Evolutionary conservation across 2,888 invertebrate genomes (phyloP), one percentile per base, ranked within the genome.

Genomic region (Brenthis daphne): DNA sequence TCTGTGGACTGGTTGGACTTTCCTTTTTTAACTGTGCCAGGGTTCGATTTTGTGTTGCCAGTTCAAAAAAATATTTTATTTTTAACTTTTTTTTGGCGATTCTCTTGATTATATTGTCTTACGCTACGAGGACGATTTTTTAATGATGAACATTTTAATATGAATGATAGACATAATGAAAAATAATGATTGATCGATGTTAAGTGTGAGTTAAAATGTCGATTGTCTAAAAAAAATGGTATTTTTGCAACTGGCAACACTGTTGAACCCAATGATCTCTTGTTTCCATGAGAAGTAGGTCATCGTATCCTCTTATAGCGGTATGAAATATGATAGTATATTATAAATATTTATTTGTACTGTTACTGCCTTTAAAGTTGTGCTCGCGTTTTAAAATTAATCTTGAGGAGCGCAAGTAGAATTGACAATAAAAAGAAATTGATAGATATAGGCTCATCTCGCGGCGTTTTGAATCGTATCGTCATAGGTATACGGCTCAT

Each of bases 401-500:
- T 63, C 37, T 63, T n/a, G 67, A 71, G 70, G 73, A 66, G 67
- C 75, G 82, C 82, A 75, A 77, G 77, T 85, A 82, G 84, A 79
- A 79, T 78, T 84, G 87, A 87, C 87, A 87, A 87, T 86, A 87
- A 86, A 82, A 73, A 69, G 57, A 72, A 71, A 77, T 76, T 72
- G 74, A 71, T 79, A 79, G 72, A 67, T 74, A 69, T 77, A 77
- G 73, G 72, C 8, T 63, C 37, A 12, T 29, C 50, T 50, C 37
- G 66, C 61, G 70, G 37, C 68, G 37, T 70, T 68, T 64, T 77
- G 77, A 74, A 68, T 74, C 69, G 69, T 73, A 64, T 57, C 14
- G n/a, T 72, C 71, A 65, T 65, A 73, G 68, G 71, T 73, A 72
- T 61, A 55, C 63, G 70, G 57, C 73, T 71, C 71, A 64, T 56